Percentiles rank a stretch among this genome's conserved stretches.
phyloP scores from a whole-genome alignment of 2,797 vertebrate species.

The Gobionotothen gibberifrons region DNA sequence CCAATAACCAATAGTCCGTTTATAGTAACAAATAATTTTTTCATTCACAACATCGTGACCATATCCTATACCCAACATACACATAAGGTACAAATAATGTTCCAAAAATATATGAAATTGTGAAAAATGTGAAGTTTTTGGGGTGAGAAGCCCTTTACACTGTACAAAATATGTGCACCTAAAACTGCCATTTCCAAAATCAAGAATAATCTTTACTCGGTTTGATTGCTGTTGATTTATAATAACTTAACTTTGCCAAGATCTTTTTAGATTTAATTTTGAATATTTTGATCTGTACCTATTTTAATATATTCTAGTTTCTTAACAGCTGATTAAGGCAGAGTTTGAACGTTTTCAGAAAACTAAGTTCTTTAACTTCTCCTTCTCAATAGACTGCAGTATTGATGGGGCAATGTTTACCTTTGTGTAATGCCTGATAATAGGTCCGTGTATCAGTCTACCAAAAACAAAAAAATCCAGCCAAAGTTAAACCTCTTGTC shows the following conservation, averaged over 20 bases:
- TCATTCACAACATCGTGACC: not conserved
- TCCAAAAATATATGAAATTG: too few relatives aligned
- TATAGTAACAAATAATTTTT: constrained; percentile 16
- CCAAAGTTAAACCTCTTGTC: constrained; percentile 15
- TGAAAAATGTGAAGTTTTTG: too few relatives aligned
- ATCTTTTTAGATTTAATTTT: too few relatives aligned
- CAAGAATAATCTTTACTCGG: too few relatives aligned
- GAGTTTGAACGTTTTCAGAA: not conserved
- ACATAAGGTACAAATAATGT: too few relatives aligned
- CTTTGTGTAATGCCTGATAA: not conserved
- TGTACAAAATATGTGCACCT: too few relatives aligned
- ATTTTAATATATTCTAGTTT: not conserved
- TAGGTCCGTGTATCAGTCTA: not conserved
- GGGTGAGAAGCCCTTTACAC: too few relatives aligned
- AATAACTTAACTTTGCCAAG: too few relatives aligned
- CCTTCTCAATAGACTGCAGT: too few relatives aligned
- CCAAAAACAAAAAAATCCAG: not conserved
- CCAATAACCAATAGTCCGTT: constrained; percentile 20
- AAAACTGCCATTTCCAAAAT: not conserved
- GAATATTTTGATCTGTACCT: too few relatives aligned
- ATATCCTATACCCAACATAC: not conserved
- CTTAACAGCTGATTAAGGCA: not conserved
- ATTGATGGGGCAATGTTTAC: not conserved
- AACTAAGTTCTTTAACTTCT: not conserved
- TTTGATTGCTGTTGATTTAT: too few relatives aligned